Conservation (phyloP, 2,113 vertebrate genomes). For the Emydocephalus ijimae region DNA sequence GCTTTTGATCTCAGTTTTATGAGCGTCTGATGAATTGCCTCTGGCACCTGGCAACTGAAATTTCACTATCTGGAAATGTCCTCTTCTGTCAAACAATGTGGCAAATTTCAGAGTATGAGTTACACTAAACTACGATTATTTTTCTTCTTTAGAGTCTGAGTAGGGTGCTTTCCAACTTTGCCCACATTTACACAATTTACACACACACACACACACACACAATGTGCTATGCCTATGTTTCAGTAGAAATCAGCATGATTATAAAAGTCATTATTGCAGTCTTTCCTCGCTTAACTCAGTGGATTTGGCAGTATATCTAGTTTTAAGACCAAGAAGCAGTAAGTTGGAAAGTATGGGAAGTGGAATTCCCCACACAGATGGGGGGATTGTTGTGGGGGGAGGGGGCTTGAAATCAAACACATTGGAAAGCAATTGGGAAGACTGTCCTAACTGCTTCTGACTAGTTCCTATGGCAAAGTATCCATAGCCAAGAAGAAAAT, state of each 20-base stretch:
- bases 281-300: neutral
- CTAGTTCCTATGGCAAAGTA: neutral
- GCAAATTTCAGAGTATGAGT: slow-evolving; percentile 56
- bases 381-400: neutral
- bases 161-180: neutral
- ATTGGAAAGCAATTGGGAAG: neutral
- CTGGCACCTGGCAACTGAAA: slow-evolving; percentile 81
- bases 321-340: neutral
- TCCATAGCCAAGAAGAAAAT: neutral
- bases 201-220: neutral
- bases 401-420: neutral
- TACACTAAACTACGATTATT: slow-evolving; percentile 37
- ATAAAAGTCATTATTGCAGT: neutral
- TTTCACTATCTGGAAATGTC: slow-evolving; percentile 78
- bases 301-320: neutral
- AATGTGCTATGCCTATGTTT: slow-evolving; percentile 25
- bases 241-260: slow-evolving; percentile 52
- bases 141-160: neutral
- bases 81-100: slow-evolving; percentile 77
- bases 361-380: neutral
- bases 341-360: neutral
- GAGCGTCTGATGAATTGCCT: slow-evolving; percentile 78
- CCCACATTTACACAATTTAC: neutral
- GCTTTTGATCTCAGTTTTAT: slow-evolving; percentile 83
- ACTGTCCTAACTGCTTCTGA: neutral